A percentile compares a stretch with the other conserved stretches of the same genome.
Evolutionary conservation across 2,113 vertebrate genomes (phyloP).

Genomic region (Pycnonotus jocosus): DNA sequence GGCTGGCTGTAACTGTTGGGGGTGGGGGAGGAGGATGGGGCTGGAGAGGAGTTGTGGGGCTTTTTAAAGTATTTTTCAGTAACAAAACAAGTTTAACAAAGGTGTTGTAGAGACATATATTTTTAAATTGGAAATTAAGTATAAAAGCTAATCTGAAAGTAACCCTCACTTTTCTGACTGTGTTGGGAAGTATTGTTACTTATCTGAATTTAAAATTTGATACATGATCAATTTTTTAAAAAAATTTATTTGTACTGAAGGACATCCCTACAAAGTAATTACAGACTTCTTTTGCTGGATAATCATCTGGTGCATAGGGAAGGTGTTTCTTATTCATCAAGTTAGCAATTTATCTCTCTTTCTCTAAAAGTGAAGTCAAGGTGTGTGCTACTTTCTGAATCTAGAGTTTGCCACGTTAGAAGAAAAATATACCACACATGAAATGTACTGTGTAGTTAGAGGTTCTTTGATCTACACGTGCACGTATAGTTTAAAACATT

Average conservation of each 20-base stretch:
- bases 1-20: not conserved
- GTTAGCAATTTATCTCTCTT: not conserved
- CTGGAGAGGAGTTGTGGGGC: too few relatives aligned
- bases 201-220: not conserved
- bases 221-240: too few relatives aligned
- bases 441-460: not conserved
- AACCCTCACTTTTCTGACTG: not conserved
- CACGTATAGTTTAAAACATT: not conserved
- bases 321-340: not conserved
- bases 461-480: not conserved
- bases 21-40: too few relatives aligned
- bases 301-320: not conserved
- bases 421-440: not conserved
- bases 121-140: not conserved
- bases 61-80: not conserved
- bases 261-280: not conserved
- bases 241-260: too few relatives aligned
- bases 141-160: not conserved
- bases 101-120: not conserved
- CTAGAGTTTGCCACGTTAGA: not conserved
- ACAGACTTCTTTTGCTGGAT: not conserved
- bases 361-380: not conserved
- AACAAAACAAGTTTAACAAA: not conserved
- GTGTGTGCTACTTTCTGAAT: not conserved
- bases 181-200: not conserved